Percentiles rank a stretch among this genome's conserved stretches.
These are phyloP conservation scores for Mirounga angustirostris DNA, from an alignment of 2,113 vertebrate species.

Conservation along the genomic window DNA sequence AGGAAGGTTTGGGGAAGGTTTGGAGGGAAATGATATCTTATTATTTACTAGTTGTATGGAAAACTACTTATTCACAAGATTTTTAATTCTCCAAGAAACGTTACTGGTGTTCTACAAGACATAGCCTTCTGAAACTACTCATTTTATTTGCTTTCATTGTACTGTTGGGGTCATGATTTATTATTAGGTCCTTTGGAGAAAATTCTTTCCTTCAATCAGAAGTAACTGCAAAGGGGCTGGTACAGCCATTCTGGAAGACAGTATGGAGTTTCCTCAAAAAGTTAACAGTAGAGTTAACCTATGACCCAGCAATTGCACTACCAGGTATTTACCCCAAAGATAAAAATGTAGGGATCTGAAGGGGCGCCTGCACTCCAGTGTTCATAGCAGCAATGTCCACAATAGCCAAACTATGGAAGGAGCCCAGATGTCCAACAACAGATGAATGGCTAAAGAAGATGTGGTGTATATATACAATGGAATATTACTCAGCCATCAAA, in stretches of 20 bases:
- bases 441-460: background rate
- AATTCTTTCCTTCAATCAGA: background rate
- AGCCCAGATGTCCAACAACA: background rate
- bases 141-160: background rate
- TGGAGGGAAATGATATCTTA: background rate
- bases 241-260: background rate
- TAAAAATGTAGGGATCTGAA: background rate
- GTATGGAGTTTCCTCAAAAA: background rate
- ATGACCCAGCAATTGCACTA: background rate
- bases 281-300: background rate
- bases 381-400: background rate
- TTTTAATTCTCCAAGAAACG: background rate
- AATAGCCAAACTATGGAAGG: background rate
- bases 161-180: background rate
- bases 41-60: background rate
- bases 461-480: background rate
- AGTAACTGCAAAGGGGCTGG: background rate
- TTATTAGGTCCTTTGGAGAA: background rate
- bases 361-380: background rate
- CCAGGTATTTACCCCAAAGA: background rate
- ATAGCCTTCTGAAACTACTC: background rate
- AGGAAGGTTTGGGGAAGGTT: background rate
- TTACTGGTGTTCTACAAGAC: background rate
- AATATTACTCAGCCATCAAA: background rate
- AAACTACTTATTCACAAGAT: background rate